These are phyloP conservation scores for Lophura nycthemera DNA, from an alignment of 2,113 vertebrate species.

Conservation along the genomic window DNA sequence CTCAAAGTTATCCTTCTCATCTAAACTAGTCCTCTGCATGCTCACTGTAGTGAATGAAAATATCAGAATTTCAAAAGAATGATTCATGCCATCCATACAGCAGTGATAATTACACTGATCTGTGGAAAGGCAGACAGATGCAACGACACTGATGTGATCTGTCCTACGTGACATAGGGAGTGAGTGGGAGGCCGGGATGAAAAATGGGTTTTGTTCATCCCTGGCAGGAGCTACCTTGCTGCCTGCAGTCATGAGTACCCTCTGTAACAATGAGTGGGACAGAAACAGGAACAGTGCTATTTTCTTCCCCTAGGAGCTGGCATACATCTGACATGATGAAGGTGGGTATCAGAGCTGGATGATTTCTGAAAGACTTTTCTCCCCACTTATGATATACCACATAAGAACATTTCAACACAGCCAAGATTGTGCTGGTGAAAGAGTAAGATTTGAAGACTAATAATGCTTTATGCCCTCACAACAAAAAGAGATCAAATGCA, in stretches of 20 bases:
- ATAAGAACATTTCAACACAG: neutral
- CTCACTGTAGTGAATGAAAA: neutral
- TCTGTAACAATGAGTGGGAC: neutral
- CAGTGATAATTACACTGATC: slow-evolving; percentile 5
- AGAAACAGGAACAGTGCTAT: neutral
- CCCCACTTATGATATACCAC: neutral
- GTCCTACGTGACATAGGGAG: neutral
- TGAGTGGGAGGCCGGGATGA: neutral
- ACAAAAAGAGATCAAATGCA: neutral
- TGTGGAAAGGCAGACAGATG: neutral
- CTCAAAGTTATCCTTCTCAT: neutral
- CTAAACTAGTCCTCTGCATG: neutral
- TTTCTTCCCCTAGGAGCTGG: neutral
- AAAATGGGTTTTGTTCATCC: neutral
- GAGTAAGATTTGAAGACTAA: neutral
- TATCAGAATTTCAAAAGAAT: neutral
- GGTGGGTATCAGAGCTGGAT: neutral
- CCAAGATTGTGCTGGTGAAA: neutral
- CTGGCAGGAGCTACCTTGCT: neutral
- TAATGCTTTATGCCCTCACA: neutral
- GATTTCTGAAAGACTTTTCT: neutral
- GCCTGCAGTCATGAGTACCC: neutral
- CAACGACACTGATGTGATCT: neutral
- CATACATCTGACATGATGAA: neutral
- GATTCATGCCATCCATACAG: slow-evolving; percentile 13